These are phyloP conservation scores for Ctenomys sociabilis DNA, from an alignment of 2,113 vertebrate genomes.

Conservation along the genomic window DNA sequence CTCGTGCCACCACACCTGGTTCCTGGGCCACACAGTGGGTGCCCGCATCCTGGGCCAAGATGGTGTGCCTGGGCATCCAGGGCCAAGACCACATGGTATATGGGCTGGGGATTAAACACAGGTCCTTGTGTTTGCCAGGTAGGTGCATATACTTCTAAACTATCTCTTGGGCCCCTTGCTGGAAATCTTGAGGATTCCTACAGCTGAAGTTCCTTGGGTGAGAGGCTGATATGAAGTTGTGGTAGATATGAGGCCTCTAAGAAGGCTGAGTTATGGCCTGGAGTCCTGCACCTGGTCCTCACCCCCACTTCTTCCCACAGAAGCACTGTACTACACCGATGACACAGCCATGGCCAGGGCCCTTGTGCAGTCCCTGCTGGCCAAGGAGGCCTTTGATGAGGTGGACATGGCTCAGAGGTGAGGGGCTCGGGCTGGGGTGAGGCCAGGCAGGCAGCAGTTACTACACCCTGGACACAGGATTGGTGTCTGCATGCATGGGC, in stretches of 20 bases:
- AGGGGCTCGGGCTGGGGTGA: conserved; percentile 29
- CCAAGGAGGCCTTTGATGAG: conserved; percentile 91
- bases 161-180: background rate
- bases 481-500: too few species aligned
- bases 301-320: conserved; percentile 74
- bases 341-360: conserved; percentile 97
- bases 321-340: conserved; percentile 93
- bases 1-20: too few species aligned
- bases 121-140: too few species aligned
- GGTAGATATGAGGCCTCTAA: background rate
- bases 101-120: too few species aligned
- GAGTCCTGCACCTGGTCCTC: background rate
- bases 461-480: background rate
- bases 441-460: background rate
- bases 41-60: too few species aligned
- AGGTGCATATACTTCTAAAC: too few species aligned
- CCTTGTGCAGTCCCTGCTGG: conserved; percentile 94
- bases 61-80: too few species aligned
- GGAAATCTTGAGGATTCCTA: background rate
- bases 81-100: too few species aligned
- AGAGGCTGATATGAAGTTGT: background rate
- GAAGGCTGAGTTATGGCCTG: background rate
- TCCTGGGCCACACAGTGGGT: too few species aligned
- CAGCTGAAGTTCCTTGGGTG: background rate
- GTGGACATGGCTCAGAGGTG: conserved; percentile 96